Conservation (phyloP, 2,888 invertebrate genomes). For the Scaptomyza polygonia region DNA sequence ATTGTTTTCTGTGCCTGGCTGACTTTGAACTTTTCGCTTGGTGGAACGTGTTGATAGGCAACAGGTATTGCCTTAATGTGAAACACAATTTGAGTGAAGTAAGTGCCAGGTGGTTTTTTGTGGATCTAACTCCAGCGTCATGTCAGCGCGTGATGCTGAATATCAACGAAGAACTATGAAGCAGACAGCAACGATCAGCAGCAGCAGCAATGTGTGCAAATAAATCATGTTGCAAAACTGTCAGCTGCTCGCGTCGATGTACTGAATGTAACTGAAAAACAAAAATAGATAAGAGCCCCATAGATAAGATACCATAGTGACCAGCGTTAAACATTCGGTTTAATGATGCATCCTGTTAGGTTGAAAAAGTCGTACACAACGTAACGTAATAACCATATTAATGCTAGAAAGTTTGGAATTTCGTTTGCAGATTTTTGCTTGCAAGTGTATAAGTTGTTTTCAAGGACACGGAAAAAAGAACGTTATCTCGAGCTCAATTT, state of each 20-base stretch:
- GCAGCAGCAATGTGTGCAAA: no score
- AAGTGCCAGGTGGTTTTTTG: no score
- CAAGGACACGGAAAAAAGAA: neutral
- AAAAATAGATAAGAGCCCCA: neutral
- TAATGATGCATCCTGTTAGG: no score
- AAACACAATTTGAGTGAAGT: neutral
- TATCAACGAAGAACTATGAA: neutral
- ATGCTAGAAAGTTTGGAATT: neutral
- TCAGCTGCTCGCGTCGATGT: constrained; percentile 10
- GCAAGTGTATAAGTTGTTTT: no score
- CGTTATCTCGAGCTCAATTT: neutral
- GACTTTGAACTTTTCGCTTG: neutral
- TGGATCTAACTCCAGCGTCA: neutral
- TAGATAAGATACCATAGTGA: no score
- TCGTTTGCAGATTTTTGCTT: neutral
- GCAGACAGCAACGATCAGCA: neutral
- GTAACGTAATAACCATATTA: neutral
- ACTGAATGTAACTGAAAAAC: constrained; percentile 8
- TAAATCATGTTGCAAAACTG: constrained; percentile 1
- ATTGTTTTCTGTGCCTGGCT: neutral
- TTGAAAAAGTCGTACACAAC: no score
- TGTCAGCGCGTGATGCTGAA: constrained; percentile 2
- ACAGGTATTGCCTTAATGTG: constrained; percentile 16
- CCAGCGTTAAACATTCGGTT: no score
- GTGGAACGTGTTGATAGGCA: neutral